A percentile compares a stretch with the other conserved stretches of the same genome.
phyloP scores from a whole-genome alignment of 2,888 invertebrate species.

The Synergus gifuensis region DNA sequence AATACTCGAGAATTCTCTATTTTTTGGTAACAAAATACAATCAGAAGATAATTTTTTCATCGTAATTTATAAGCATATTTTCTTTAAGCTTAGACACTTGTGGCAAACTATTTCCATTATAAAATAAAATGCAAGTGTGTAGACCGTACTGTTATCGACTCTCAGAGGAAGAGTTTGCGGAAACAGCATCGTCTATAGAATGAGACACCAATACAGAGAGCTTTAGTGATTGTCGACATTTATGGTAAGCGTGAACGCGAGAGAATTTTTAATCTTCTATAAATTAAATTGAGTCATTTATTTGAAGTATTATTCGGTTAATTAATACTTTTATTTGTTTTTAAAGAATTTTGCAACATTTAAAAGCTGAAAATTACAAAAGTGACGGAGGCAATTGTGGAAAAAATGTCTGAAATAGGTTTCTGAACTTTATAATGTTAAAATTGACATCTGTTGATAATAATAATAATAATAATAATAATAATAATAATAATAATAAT shows the following conservation, averaged over 20 bases:
- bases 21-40: too few relatives aligned
- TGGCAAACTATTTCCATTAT: background rate
- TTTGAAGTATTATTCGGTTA: background rate
- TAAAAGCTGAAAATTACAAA: background rate
- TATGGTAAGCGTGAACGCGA: background rate
- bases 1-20: too few relatives aligned
- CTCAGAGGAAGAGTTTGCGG: slow-evolving; percentile 17
- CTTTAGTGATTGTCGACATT: background rate
- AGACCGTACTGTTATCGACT: slow-evolving; percentile 16
- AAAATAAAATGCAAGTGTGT: background rate
- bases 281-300: background rate
- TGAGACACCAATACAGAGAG: background rate
- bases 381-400: too few relatives aligned
- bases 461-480: too few relatives aligned
- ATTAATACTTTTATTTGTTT: background rate
- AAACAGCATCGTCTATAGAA: slow-evolving; percentile 9
- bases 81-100: background rate
- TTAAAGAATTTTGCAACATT: background rate
- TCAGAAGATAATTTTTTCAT: background rate
- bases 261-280: background rate
- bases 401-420: too few relatives aligned
- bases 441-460: too few relatives aligned
- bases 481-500: too few relatives aligned
- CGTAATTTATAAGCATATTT: background rate
- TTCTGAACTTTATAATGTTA: too few relatives aligned